Base-by-base conservation (phyloP, 2,113 vertebrate species). In the Hemichromis elongatus region DNA sequence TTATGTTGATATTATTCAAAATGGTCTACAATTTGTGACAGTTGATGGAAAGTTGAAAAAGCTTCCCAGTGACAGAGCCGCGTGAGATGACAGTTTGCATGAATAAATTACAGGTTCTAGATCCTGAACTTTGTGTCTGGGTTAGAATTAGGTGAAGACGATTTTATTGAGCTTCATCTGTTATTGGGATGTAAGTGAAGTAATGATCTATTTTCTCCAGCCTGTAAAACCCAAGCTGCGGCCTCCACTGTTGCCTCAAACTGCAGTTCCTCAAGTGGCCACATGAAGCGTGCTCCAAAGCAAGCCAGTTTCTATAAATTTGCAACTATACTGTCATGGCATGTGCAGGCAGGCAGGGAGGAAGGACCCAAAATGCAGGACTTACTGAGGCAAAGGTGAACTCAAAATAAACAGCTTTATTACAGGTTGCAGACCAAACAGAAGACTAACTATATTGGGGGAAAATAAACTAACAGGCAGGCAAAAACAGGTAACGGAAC, bases 1-100 rank as follows among this genome's bases (percentile, higher is more conserved):
- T 91, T 82, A 73, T 84, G 79, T 70, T 91, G 81, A 85, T 82
- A 50, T 86, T 63, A 82, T 88, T 89, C 87, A 84, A 86, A 92
- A 90, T 66, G 82, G 66, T 68, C 78, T 63, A 77, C 88, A 89
- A 89, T 92, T 90, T 90, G 54, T 83, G 87, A 86, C 35, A 55
- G 80, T 28, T 79, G 88, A 92, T 70, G 68, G 85, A 84, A 89
- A 79, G 82, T 79, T 78, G 47, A 88, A 85, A 90, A 85, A 82
- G 83, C 61, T 21, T 40, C 50, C 75, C 8, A 14, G 70, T 26
- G 82, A 90, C 85, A 83, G 88, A 90, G 79, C 87, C 53, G 24
- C 73, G 24, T 83, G 80, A 52, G 83, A 87, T 81, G 86, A 79
- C 86, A 86, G 59, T 83, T 70, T 92, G 54, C 26, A 78, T 86